Base-by-base conservation (phyloP, 2,888 invertebrate species). In the Lamellibrachia columna region DNA sequence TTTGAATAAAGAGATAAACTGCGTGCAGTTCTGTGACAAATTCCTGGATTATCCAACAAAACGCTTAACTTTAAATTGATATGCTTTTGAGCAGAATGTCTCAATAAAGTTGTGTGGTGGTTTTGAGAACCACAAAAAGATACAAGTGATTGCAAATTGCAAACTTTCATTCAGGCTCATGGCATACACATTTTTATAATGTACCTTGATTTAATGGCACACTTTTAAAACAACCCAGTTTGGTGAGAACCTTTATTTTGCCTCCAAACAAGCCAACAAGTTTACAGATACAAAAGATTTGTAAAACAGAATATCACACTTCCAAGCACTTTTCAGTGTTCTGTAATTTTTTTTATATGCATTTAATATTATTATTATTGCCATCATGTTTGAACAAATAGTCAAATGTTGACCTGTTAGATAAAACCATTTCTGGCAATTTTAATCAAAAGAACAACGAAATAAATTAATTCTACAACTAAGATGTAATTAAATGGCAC, bases 231-330 rank as follows among this genome's bases (percentile, higher is more conserved):
- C 75, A 75, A 75, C 15, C 75, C 75, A 75, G 75, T 75, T 75
- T 75, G 75, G 75, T 22, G 75, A 75, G 75, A 75, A 75, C 75
- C 75, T 75, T 75, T 75, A 75, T 75, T 75, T 75, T 75, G 75
- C 75, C 75, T 75, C 75, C 75, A 75, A 75, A 75, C 75, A 75
- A 75, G 75, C 75, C 15, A 75, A 75, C 75, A 75, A 75, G 75
- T 75, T 75, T 75, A 75, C 75, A 75, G 75, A 75, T 75, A 75
- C 75, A 75, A 75, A 75, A 75, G 75, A 75, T 22, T 75, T 75
- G 75, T 75, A 75, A 75, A 75, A 75, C 75, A 75, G 75, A 75
- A 11, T 75, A 75, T 75, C 75, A 75, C 75, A 4, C 75, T 75
- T 75, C 22, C 75, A 75, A n/a, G 1, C 75, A 75, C 75, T 15